Evolutionary conservation across 2,888 invertebrate genomes (phyloP).

Genomic region (Chymomyza fuscimana): DNA sequence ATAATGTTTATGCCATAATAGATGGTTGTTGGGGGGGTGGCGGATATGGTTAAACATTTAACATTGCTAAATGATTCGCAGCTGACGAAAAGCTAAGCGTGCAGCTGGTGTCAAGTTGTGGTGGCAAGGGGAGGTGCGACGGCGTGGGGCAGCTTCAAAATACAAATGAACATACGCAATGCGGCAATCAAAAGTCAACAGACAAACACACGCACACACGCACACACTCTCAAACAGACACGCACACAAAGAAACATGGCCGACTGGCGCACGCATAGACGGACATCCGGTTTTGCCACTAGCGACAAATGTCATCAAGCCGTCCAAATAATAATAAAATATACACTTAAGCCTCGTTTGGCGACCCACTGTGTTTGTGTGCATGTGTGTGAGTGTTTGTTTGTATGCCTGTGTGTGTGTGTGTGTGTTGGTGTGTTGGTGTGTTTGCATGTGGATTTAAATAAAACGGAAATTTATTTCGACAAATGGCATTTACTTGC

Average conservation of each 20-base stretch:
- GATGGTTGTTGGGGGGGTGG: background rate
- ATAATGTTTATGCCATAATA: conserved; percentile 7
- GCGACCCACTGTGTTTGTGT: conserved; percentile 38
- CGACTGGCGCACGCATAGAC: conserved; percentile 23
- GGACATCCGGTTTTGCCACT: conserved; percentile 69
- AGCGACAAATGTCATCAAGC: conserved; percentile 73
- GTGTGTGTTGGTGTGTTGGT: background rate
- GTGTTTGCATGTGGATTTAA: conserved; percentile 61
- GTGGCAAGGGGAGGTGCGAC: background rate
- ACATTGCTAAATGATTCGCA: conserved; percentile 51
- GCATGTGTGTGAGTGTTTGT: conserved; percentile 34
- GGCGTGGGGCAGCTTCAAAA: conserved; percentile 23
- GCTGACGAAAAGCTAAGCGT: conserved; percentile 51
- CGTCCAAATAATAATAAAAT: conserved; percentile 73
- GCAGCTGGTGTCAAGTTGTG: background rate
- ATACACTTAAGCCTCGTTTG: conserved; percentile 72
- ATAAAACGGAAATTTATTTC: conserved; percentile 75
- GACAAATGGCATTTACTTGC: conserved; percentile 74
- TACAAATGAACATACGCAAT: conserved; percentile 68
- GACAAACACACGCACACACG: conserved; percentile 7
- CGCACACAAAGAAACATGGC: background rate
- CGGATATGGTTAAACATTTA: conserved; percentile 41
- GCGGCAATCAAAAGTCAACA: conserved; percentile 68
- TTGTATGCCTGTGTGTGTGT: background rate
- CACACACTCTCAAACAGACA: background rate